These are phyloP conservation scores for Anoplius nigerrimus DNA, from an alignment of 2,888 invertebrate genomes.

Conservation along the genomic window DNA sequence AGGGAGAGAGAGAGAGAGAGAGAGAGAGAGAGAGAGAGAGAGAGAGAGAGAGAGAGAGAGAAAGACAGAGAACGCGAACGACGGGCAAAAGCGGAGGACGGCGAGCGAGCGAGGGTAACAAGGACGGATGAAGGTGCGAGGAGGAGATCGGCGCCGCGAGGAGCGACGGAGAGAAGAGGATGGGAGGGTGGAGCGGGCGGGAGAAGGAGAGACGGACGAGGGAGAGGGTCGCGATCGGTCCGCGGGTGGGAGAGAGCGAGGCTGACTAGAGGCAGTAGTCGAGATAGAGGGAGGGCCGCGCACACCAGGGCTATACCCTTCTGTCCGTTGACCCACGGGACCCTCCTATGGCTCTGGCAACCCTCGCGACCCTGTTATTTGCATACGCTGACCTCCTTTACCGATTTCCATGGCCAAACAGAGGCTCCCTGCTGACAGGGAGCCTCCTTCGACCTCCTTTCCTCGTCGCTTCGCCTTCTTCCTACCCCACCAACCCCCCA, in stretches of 20 bases:
- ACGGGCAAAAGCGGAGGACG: constrained; percentile 15
- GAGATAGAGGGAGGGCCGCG: constrained; percentile 28
- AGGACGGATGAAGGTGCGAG: constrained; percentile 17
- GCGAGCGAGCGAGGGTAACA: constrained; percentile 16
- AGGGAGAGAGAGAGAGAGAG: constrained; percentile 32
- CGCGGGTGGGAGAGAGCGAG: constrained; percentile 33
- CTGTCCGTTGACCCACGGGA: constrained; percentile 56
- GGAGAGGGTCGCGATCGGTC: too few relatives aligned
- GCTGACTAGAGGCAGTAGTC: constrained; percentile 10
- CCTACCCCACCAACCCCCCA: background rate
- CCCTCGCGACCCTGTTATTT: constrained; percentile 66
- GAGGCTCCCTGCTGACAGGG: constrained; percentile 47
- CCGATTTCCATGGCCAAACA: constrained; percentile 59
- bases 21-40: constrained; percentile 16
- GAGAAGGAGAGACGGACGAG: constrained; percentile 27
- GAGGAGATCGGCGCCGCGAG: constrained; percentile 11
- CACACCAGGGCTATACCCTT: constrained; percentile 44
- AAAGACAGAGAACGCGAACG: constrained; percentile 17
- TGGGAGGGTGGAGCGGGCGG: constrained; percentile 3
- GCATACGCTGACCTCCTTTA: constrained; percentile 66
- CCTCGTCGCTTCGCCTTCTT: constrained; percentile 3
- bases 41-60: constrained; percentile 7
- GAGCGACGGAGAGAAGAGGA: constrained; percentile 10
- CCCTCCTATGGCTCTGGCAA: constrained; percentile 49
- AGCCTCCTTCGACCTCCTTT: constrained; percentile 40